phyloP scores from a whole-genome alignment of 2,797 vertebrate species.

The Octomys mimax region DNA sequence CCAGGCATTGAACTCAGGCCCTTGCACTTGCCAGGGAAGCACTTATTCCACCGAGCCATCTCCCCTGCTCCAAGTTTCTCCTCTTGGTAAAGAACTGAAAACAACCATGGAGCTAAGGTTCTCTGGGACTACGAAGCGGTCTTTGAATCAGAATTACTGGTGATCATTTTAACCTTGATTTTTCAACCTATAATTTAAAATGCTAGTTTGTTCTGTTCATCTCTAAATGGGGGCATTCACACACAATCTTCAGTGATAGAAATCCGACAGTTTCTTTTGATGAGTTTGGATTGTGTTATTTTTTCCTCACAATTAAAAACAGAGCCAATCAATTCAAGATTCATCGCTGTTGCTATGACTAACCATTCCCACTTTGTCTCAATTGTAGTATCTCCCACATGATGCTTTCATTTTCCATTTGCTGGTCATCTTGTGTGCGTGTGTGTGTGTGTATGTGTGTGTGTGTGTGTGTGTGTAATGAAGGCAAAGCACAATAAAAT shows the following conservation, averaged over 20 bases:
- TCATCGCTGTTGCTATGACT: conserved; percentile 66
- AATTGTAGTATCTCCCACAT: conserved; percentile 69
- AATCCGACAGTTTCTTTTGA: conserved; percentile 35
- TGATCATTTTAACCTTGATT: conserved; percentile 53
- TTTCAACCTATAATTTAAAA: conserved; percentile 63
- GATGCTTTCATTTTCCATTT: conserved; percentile 71
- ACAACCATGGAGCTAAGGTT: neutral
- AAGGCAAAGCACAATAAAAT: conserved; percentile 60
- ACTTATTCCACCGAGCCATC: too few species aligned
- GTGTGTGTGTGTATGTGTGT: too few species aligned
- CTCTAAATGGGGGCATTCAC: conserved; percentile 46
- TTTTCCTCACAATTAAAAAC: conserved; percentile 42
- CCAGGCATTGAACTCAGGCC: too few species aligned
- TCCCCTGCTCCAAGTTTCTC: neutral
- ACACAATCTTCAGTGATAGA: conserved; percentile 42
- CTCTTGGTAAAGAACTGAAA: neutral
- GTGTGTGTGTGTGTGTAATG: neutral
- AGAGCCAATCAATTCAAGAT: conserved; percentile 56
- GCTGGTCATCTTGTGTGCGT: conserved; percentile 49
- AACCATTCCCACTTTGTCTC: conserved; percentile 67
- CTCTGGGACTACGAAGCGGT: neutral
- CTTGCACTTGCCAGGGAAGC: too few species aligned
- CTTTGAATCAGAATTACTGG: conserved; percentile 37
- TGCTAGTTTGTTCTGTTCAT: conserved; percentile 54
- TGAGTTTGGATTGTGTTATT: conserved; percentile 53